Conservation (phyloP, 1,140 invertebrate species). For the Eupeodes corollae region DNA sequence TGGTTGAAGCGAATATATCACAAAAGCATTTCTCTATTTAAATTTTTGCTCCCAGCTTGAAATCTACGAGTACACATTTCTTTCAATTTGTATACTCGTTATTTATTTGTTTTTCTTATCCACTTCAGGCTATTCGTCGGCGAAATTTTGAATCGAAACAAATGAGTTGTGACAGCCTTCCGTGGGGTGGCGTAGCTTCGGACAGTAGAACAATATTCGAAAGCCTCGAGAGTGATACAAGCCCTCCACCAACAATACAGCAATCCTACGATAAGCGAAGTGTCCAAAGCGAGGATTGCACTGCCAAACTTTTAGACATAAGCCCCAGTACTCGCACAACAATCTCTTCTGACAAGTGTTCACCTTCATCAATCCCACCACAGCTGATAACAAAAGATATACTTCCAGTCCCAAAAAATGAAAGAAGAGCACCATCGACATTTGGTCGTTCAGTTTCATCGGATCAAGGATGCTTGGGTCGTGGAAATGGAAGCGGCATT, state of each 20-base stretch:
- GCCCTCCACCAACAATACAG: constrained; percentile 7
- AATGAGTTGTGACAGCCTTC: constrained; percentile 35
- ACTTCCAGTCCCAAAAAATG: neutral
- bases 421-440: neutral
- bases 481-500: constrained; percentile 20
- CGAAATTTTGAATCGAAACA: constrained; percentile 34
- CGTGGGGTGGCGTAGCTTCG: constrained; percentile 27
- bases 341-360: neutral
- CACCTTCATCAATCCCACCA: neutral
- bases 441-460: constrained; percentile 30
- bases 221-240: constrained; percentile 24
- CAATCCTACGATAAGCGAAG: constrained; percentile 24
- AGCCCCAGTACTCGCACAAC: constrained; percentile 1
- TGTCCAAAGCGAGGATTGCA: constrained; percentile 26
- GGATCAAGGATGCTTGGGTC: constrained; percentile 22
- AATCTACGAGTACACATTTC: no score
- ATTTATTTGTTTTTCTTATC: no score
- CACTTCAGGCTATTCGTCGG: constrained; percentile 20
- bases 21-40: no score
- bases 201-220: constrained; percentile 31
- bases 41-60: no score
- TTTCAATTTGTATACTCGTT: no score
- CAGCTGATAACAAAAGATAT: neutral
- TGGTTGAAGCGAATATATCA: no score
- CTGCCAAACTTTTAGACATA: neutral